These are phyloP conservation scores for Rosalia funebris DNA, from an alignment of 2,888 invertebrate species.

Conservation along the genomic window DNA sequence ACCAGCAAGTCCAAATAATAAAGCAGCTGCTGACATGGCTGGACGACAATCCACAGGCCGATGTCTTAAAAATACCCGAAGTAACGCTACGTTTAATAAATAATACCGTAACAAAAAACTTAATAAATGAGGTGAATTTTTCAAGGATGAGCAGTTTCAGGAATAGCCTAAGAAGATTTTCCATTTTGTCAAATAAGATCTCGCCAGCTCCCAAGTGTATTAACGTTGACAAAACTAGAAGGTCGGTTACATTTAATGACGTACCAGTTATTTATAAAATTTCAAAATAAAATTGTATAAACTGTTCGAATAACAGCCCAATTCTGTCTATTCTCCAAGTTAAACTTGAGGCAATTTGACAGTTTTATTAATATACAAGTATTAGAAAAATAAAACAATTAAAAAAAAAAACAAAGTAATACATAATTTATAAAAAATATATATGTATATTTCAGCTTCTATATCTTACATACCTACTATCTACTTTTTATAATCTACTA, in stretches of 20 bases:
- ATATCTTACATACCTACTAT: too few species aligned
- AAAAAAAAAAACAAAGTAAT: too few species aligned
- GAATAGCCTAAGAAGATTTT: conserved; percentile 52
- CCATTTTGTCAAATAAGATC: conserved; percentile 45
- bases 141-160: conserved; percentile 53
- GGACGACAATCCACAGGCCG: conserved; percentile 50
- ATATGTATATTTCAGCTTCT: too few species aligned
- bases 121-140: conserved; percentile 47
- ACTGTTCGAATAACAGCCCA: too few species aligned
- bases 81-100: conserved; percentile 50
- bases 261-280: conserved; percentile 53
- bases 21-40: conserved; percentile 54
- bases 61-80: conserved; percentile 54
- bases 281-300: conserved; percentile 33
- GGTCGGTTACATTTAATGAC: conserved; percentile 56
- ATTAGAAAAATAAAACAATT: too few species aligned
- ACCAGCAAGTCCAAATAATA: conserved; percentile 54
- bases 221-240: conserved; percentile 27
- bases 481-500: not conserved
- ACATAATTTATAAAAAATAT: too few species aligned
- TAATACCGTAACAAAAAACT: conserved; percentile 45
- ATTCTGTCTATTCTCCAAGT: too few species aligned
- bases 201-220: conserved; percentile 31
- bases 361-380: too few species aligned
- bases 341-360: too few species aligned